These are phyloP conservation scores for Chelonus insularis DNA, from an alignment of 1,140 invertebrate genomes.

Conservation along the genomic window DNA sequence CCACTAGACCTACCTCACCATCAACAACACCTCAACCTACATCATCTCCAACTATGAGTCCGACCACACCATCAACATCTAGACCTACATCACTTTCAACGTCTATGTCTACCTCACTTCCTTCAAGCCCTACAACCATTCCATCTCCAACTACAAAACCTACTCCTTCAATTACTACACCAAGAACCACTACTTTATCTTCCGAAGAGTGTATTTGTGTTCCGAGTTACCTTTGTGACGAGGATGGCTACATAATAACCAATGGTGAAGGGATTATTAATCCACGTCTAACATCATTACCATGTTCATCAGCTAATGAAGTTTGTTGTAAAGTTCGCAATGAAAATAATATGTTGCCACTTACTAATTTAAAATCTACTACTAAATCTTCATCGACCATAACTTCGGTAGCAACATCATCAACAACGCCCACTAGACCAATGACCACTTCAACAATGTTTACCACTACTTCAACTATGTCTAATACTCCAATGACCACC, in stretches of 20 bases:
- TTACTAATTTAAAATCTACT: too few species aligned
- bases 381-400: too few species aligned
- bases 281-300: slow-evolving; percentile 38
- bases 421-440: background rate
- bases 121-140: background rate
- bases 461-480: background rate
- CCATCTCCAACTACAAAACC: slow-evolving; percentile 25
- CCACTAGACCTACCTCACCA: slow-evolving; percentile 26
- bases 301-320: slow-evolving; percentile 28
- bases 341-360: too few species aligned
- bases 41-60: slow-evolving; percentile 21
- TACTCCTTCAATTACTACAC: slow-evolving; percentile 28
- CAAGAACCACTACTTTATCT: slow-evolving; percentile 22
- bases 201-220: slow-evolving; percentile 50
- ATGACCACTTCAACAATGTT: background rate
- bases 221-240: slow-evolving; percentile 33
- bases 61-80: slow-evolving; percentile 18
- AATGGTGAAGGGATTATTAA: slow-evolving; percentile 42
- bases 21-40: slow-evolving; percentile 24
- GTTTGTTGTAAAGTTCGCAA: slow-evolving; percentile 31
- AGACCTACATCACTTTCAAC: slow-evolving; percentile 25
- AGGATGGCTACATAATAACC: slow-evolving; percentile 23
- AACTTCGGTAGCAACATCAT: background rate
- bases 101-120: background rate
- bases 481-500: background rate